Conservation (phyloP, 2,113 vertebrate genomes). For the Charadrius vociferus region DNA sequence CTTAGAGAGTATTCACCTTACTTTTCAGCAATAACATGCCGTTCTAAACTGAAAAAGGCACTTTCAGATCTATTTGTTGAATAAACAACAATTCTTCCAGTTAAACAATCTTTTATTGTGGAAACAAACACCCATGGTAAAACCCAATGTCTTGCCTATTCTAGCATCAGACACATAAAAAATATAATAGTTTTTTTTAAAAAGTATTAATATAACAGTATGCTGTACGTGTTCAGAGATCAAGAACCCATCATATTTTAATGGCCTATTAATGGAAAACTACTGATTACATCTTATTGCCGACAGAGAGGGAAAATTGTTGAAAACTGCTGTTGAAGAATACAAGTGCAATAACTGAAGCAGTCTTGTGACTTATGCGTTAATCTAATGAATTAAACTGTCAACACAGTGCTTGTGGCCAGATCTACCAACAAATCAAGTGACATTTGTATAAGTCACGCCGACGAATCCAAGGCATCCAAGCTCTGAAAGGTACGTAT, state of each 20-base stretch:
- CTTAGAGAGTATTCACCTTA: neutral
- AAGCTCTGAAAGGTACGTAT: slow-evolving; percentile 36
- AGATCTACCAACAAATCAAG: slow-evolving; percentile 48
- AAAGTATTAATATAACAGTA: neutral
- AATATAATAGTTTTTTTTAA: neutral
- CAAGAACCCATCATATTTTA: neutral
- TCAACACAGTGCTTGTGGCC: neutral
- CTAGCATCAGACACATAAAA: neutral
- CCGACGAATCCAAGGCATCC: slow-evolving; percentile 47
- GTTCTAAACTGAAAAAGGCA: neutral
- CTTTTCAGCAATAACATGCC: neutral
- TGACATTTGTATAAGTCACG: slow-evolving; percentile 43
- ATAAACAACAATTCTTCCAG: neutral
- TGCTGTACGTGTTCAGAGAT: neutral
- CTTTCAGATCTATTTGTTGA: neutral
- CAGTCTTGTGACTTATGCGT: neutral
- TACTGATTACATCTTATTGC: neutral
- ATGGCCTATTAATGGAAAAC: neutral
- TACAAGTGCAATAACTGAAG: neutral
- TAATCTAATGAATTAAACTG: neutral
- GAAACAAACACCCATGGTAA: neutral
- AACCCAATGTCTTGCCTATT: neutral
- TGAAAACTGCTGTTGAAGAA: neutral
- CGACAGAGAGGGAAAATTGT: neutral
- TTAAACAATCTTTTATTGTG: neutral